Conservation (phyloP, 2,888 invertebrate genomes). For the Germaria angustata region DNA sequence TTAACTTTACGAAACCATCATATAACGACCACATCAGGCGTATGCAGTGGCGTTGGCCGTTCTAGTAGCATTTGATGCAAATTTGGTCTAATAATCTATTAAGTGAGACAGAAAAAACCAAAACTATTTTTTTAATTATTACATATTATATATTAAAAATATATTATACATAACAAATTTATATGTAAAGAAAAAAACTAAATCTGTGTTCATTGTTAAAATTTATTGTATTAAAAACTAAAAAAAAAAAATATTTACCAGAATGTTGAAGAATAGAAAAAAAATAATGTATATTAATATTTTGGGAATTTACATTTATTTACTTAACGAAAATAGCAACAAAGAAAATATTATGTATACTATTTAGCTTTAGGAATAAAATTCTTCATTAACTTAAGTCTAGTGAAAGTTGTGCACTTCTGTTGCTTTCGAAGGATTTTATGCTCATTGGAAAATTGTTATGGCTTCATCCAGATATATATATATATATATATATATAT, state of each 20-base stretch:
- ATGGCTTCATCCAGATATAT: no score
- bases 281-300: conserved; percentile 42
- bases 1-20: conserved; percentile 75
- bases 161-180: conserved; percentile 7
- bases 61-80: conserved; percentile 78
- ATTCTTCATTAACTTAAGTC: background rate
- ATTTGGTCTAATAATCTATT: conserved; percentile 47
- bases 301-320: conserved; percentile 66
- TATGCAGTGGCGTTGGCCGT: conserved; percentile 76
- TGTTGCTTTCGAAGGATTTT: background rate
- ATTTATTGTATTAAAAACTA: conserved; percentile 31
- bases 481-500: no score
- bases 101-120: background rate
- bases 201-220: conserved; percentile 66
- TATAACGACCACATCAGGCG: conserved; percentile 78
- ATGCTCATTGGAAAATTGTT: background rate
- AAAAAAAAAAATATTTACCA: conserved; percentile 49
- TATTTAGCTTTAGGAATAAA: background rate
- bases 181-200: conserved; percentile 45
- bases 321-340: conserved; percentile 17
- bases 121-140: conserved; percentile 40
- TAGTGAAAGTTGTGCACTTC: background rate
- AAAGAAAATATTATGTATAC: conserved; percentile 20
- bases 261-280: conserved; percentile 25
- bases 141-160: background rate